Conservation (phyloP, 2,113 vertebrate species). For the Poeciliopsis retropinna region DNA sequence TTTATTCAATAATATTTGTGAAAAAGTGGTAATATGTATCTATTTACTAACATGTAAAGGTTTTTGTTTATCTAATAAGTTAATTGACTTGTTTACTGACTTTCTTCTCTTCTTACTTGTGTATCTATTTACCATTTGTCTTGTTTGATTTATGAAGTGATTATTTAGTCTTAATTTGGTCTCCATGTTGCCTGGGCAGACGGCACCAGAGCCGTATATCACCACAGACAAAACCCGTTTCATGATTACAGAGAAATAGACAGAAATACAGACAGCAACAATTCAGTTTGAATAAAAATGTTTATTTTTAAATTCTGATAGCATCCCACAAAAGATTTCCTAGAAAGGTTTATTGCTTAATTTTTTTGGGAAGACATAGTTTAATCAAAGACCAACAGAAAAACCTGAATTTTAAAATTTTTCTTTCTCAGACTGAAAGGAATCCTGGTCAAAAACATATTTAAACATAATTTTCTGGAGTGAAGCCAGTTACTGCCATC, state of each 20-base stretch:
- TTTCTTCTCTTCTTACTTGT: not conserved
- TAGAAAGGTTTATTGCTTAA: not conserved
- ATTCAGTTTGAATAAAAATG: not conserved
- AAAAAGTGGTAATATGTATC: not conserved
- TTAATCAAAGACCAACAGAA: too few species aligned
- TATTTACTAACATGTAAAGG: not conserved
- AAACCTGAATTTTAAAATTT: not conserved
- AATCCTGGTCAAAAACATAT: not conserved
- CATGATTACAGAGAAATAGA: not conserved
- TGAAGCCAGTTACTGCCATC: slow-evolving; percentile 28
- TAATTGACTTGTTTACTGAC: not conserved
- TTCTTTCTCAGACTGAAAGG: not conserved
- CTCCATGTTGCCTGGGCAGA: not conserved
- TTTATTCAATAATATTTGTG: too few species aligned
- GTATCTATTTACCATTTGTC: not conserved
- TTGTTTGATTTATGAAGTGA: not conserved
- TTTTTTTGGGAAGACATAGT: not conserved
- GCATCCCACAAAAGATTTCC: too few species aligned
- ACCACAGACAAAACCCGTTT: too few species aligned
- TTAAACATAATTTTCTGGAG: not conserved
- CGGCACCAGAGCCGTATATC: not conserved
- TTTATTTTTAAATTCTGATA: not conserved
- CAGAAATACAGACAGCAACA: not conserved
- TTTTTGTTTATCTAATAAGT: not conserved
- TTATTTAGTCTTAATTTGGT: not conserved